Evolutionary conservation across 2,888 invertebrate genomes (phyloP).

Genomic region (Ctena decussata): DNA sequence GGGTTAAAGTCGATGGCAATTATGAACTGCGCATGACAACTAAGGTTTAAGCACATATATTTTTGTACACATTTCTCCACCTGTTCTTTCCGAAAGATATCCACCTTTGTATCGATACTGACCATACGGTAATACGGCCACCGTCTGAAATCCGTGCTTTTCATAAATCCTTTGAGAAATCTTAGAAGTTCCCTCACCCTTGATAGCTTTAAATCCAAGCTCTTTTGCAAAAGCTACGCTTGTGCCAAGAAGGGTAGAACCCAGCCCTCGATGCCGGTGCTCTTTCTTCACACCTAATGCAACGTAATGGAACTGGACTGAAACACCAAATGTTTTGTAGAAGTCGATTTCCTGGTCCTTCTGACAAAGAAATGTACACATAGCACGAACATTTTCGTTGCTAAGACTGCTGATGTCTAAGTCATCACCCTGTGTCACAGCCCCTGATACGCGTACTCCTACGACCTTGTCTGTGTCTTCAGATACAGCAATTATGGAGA

Average conservation of each 20-base stretch:
- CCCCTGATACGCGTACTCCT: neutral
- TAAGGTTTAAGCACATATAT: too few relatives aligned
- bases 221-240: neutral
- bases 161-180: conserved; percentile 1
- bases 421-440: neutral
- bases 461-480: neutral
- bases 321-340: neutral
- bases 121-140: neutral
- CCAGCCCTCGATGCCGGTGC: neutral
- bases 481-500: neutral
- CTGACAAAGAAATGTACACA: neutral
- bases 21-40: too few relatives aligned
- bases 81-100: neutral
- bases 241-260: neutral
- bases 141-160: neutral
- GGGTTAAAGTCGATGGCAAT: too few relatives aligned
- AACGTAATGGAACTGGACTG: neutral
- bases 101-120: neutral
- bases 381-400: neutral
- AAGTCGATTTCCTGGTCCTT: neutral
- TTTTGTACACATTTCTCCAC: neutral
- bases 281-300: neutral
- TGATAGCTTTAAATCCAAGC: neutral
- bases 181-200: neutral
- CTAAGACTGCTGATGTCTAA: neutral